Evolutionary conservation across 2,797 vertebrate species (phyloP), one percentile per base, ranked within the genome.

Genomic region (Buceros bicornis): DNA sequence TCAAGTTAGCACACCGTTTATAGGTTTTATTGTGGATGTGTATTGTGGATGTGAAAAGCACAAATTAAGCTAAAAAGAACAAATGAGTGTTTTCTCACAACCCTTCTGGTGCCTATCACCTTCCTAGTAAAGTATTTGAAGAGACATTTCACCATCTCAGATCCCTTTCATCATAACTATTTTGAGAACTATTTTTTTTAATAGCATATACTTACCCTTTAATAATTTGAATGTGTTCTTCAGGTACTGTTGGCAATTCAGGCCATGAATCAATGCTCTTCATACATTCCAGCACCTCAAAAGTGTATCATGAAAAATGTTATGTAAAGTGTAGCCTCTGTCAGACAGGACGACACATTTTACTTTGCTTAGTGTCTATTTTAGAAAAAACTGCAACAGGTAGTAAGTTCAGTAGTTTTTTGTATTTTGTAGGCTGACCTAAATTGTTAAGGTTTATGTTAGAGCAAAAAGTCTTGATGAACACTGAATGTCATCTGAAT

Each of bases 211-310:
- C 94, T 8, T 93, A 98, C 98, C 96, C 60, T 93, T 77, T 66
- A 18, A 31, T 21, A 2, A 60, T 92, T 33, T 50, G 45, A 50
- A 43, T 1, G 1, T 89, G 45, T 3, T 94, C 97, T 29, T 97
- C 74, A 1, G 95, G 72, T 51, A 96, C 82, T 53, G 43, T 5
- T 77, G 97, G 96, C 76, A 97, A 87, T 60, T 92, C 74, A 45
- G 82, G 62, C 98, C 98, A 98, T 6, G 65, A 51, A 6, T 37
- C 31, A 61, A 98, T 40, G 33, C 94, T 97, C 82, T 94, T 67
- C 89, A 95, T 96, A 77, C 97, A 98, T 80, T 74, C 72, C 87
- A 98, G 80, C 35, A 98, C 94, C 98, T 82, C 42, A 71, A 82
- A 95, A 81, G 79, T 1, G 2, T 19, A 66, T 5, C 0, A 83